Evolutionary conservation across 2,888 invertebrate species (phyloP), one percentile per base, ranked within the genome.

Genomic region (Holacanthella duospinosa): DNA sequence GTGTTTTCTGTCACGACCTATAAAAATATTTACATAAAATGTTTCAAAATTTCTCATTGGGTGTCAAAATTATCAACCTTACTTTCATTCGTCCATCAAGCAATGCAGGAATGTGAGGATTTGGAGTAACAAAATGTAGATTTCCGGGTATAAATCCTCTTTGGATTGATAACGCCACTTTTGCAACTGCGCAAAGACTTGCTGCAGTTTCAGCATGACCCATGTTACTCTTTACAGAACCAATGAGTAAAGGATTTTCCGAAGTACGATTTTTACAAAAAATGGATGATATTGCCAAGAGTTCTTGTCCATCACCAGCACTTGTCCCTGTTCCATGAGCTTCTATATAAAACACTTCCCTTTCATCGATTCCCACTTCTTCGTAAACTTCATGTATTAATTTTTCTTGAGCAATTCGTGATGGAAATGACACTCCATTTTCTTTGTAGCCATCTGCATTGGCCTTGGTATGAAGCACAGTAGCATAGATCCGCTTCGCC

Each of bases 271-370:
- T 57, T 93, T 84, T 67, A 79, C 93, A 93, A 80, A 94, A 93
- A 65, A 91, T 82, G 69, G 92, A 89, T 0, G 89, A 87, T 70
- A 97, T 92, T 0, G 93, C 89, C 77, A 94, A 93, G 1, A 94
- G 86, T 80, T 97, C 97, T 77, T 95, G 91, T 0, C 95, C 95
- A 80, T 97, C 97, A 12, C 97, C 94, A 53, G 87, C 88, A 81
- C 94, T 94, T 19, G 97, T 99, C 62, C 97, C 97, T 27, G 97
- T 97, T 61, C 97, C 97, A 79, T 97, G 97, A 57, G 95, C 94
- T 79, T 97, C 97, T 1, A 99, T 87, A 78, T 95, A 97, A 2
- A 80, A 81, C 0, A 97, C 89, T 63, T 89, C 86, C 59, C 80
- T 77, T 4, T 96, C 95, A 73, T 87, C 84, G 60, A 97, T 77